phyloP scores from a whole-genome alignment of 2,888 invertebrate genomes.

The Polyommatus iphigenia region DNA sequence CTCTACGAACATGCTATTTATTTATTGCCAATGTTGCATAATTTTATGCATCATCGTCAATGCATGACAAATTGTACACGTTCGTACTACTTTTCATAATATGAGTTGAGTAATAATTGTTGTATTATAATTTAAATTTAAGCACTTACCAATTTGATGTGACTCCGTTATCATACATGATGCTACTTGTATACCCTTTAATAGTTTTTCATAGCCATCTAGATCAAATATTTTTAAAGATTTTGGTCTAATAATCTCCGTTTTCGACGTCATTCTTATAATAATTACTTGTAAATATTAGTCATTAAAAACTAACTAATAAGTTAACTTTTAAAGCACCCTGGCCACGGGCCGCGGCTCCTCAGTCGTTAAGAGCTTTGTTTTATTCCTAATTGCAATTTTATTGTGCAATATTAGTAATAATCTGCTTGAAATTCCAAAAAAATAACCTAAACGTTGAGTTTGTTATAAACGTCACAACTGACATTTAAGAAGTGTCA shows the following conservation, averaged over 20 bases:
- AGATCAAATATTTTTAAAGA: constrained; percentile 74
- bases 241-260: constrained; percentile 57
- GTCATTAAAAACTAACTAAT: neutral
- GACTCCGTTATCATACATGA: constrained; percentile 81
- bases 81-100: neutral
- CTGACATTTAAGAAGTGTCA: neutral
- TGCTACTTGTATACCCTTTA: constrained; percentile 78
- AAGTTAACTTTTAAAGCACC: neutral
- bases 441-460: neutral
- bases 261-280: constrained; percentile 56
- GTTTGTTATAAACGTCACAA: neutral
- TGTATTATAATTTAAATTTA: neutral
- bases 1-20: neutral
- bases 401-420: constrained; percentile 20
- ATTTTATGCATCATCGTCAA: neutral
- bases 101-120: neutral
- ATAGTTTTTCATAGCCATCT: constrained; percentile 72
- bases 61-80: neutral
- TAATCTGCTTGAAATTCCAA: neutral
- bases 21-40: neutral
- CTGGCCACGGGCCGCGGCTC: neutral
- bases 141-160: constrained; percentile 68
- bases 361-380: neutral
- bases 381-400: neutral
- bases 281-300: constrained; percentile 10